Percentiles rank a stretch among this genome's conserved stretches.
Evolutionary conservation across 2,888 invertebrate genomes (phyloP).

Genomic region (Erannis defoliaria): DNA sequence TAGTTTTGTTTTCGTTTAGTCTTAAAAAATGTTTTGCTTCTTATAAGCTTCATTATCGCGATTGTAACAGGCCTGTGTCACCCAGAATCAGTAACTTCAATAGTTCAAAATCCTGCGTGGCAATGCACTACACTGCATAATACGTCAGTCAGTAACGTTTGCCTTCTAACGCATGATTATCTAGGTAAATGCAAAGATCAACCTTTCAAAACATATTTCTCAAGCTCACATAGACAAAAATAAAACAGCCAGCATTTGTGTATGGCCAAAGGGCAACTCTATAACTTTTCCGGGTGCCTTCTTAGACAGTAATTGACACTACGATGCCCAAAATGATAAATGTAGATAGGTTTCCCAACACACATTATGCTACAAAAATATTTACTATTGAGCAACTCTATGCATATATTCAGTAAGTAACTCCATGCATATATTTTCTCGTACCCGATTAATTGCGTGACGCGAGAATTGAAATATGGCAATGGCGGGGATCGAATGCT

Average conservation of each 20-base stretch:
- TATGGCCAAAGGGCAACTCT: constrained; percentile 9
- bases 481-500: constrained; percentile 52
- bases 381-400: constrained; percentile 55
- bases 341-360: constrained; percentile 47
- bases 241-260: constrained; percentile 3
- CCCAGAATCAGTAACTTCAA: too few species aligned
- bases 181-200: too few species aligned
- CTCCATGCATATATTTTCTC: constrained; percentile 65
- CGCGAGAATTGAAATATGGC: constrained; percentile 76
- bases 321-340: constrained; percentile 55
- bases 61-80: too few species aligned
- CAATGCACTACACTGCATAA: too few species aligned
- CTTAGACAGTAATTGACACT: constrained; percentile 61
- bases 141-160: too few species aligned
- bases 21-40: too few species aligned
- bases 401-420: constrained; percentile 6
- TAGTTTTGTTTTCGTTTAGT: too few species aligned
- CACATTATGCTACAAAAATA: constrained; percentile 57
- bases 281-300: constrained; percentile 12
- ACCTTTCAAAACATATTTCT: too few species aligned
- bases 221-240: constrained; percentile 14
- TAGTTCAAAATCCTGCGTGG: too few species aligned
- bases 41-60: too few species aligned
- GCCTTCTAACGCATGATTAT: too few species aligned
- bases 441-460: constrained; percentile 72